phyloP scores from a whole-genome alignment of 2,888 invertebrate species.

The Eustalomyia histrio region DNA sequence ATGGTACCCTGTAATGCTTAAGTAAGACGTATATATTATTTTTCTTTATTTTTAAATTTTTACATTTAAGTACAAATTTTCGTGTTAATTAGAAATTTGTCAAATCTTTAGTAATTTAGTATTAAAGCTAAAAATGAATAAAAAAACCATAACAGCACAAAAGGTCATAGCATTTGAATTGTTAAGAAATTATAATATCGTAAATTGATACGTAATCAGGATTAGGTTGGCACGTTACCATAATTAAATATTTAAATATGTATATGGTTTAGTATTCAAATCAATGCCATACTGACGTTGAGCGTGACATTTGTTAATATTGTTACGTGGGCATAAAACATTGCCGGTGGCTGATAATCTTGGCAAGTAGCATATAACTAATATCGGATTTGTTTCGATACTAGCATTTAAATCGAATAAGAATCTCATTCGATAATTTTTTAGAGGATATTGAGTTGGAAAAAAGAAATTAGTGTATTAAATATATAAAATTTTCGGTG shows the following conservation, averaged over 20 bases:
- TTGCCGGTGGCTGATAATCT: background rate
- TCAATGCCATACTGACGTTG: conserved; percentile 2
- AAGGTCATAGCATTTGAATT: conserved; percentile 16
- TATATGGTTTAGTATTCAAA: conserved; percentile 1
- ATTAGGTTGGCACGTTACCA: background rate
- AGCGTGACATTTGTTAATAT: background rate
- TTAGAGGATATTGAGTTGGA: too few relatives aligned
- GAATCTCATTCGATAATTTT: too few relatives aligned
- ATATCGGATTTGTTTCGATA: too few relatives aligned
- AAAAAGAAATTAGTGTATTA: too few relatives aligned
- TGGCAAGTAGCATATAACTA: too few relatives aligned
- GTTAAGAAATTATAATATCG: background rate
- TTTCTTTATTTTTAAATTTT: background rate
- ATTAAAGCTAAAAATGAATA: background rate
- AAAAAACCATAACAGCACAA: background rate
- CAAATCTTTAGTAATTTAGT: conserved; percentile 14
- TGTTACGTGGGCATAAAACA: background rate
- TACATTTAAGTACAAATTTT: conserved; percentile 8
- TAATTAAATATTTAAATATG: conserved; percentile 4
- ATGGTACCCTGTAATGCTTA: background rate
- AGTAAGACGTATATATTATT: too few relatives aligned
- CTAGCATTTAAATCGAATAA: too few relatives aligned
- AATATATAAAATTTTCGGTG: too few relatives aligned
- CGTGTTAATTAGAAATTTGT: conserved; percentile 34
- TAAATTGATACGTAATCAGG: background rate